Conservation (phyloP, 2,797 vertebrate genomes). For the Otolemur crassicaudatus region DNA sequence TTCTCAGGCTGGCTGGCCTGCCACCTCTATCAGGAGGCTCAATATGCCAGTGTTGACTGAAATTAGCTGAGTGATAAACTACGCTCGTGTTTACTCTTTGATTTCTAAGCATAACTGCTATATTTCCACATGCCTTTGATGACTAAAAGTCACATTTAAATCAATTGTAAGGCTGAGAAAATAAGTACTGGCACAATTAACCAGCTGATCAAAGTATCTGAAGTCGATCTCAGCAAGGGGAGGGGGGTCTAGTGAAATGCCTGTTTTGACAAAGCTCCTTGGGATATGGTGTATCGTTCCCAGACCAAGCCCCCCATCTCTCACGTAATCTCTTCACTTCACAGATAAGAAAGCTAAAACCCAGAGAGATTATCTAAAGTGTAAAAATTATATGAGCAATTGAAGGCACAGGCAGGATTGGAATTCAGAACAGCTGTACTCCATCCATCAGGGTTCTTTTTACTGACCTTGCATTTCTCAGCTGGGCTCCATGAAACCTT, state of each 20-base stretch:
- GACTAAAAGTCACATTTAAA: slow-evolving; percentile 19
- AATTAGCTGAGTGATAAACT: slow-evolving; percentile 27
- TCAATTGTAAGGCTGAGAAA: not conserved
- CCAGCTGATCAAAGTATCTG: not conserved
- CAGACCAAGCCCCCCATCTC: not conserved
- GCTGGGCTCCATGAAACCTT: not conserved
- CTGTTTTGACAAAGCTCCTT: not conserved
- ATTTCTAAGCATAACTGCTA: slow-evolving; percentile 30
- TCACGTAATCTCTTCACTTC: slow-evolving; percentile 9
- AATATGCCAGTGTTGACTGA: not conserved
- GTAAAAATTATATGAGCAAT: slow-evolving; percentile 6
- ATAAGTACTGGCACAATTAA: slow-evolving; percentile 48
- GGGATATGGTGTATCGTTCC: not conserved
- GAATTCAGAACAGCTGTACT: slow-evolving; percentile 45
- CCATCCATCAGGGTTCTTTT: not conserved
- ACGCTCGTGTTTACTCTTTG: slow-evolving; percentile 35
- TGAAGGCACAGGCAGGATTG: slow-evolving; percentile 38
- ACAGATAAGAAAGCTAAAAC: slow-evolving; percentile 45
- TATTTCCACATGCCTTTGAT: not conserved
- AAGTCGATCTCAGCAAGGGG: not conserved
- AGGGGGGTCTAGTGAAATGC: not conserved
- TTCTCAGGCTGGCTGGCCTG: not conserved
- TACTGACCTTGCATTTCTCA: slow-evolving; percentile 6
- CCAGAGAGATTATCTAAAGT: slow-evolving; percentile 19
- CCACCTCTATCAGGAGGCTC: not conserved